A percentile compares a stretch with the other conserved stretches of the same genome.
Conservation (phyloP, 2,888 invertebrate genomes). For the Chorisops tibialis region DNA sequence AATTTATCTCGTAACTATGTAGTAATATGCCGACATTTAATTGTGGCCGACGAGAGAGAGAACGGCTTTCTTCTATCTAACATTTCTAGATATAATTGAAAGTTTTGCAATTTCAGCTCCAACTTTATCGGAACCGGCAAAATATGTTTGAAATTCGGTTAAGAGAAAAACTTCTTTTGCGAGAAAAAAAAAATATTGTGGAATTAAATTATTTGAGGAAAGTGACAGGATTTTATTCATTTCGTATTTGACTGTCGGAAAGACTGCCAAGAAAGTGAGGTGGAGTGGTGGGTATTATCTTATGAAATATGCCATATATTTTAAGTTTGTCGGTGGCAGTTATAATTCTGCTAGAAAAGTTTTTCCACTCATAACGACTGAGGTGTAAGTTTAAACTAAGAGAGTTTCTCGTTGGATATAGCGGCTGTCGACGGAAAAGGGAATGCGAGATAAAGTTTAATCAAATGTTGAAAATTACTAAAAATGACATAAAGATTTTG, state of each 20-base stretch:
- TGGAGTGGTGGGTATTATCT: neutral
- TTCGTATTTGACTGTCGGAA: neutral
- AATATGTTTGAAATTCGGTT: too few species aligned
- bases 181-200: slow-evolving; percentile 1
- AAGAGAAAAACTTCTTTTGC: neutral
- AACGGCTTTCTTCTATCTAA: neutral
- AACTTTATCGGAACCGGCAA: neutral
- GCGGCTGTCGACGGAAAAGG: too few species aligned
- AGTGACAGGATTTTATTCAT: neutral
- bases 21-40: slow-evolving; percentile 29
- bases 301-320: neutral
- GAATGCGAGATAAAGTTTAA: too few species aligned
- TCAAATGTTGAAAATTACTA: too few species aligned
- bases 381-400: neutral
- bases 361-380: too few species aligned
- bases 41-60: slow-evolving; percentile 24
- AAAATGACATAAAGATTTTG: too few species aligned
- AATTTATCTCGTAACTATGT: slow-evolving; percentile 29
- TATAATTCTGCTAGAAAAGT: neutral
- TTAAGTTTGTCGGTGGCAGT: neutral
- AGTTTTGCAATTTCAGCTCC: slow-evolving; percentile 17
- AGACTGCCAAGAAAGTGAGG: neutral
- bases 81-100: slow-evolving; percentile 20
- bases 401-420: too few species aligned
- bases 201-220: neutral